Conservation (phyloP, 2,797 vertebrate species). For the Aldrovandia affinis region DNA sequence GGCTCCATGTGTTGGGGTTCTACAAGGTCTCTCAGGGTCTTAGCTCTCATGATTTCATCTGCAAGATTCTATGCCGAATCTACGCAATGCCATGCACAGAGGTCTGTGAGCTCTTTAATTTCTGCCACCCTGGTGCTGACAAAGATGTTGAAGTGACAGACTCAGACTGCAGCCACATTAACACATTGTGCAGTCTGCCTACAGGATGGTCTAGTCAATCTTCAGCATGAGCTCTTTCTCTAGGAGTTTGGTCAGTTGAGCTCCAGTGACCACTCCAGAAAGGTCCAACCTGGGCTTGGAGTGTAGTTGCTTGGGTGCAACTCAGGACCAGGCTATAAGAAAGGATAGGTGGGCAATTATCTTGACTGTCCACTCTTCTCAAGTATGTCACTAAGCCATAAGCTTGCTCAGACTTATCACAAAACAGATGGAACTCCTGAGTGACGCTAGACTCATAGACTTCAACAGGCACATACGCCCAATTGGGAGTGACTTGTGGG, state of each 20-base stretch:
- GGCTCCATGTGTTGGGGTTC: background rate
- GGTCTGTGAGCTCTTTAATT: slow-evolving; percentile 29
- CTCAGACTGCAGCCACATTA: background rate
- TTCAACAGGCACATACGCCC: background rate
- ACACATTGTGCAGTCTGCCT: background rate
- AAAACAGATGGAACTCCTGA: background rate
- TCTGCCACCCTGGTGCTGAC: background rate
- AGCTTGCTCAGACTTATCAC: background rate
- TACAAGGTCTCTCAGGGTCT: background rate
- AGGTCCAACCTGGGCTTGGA: background rate
- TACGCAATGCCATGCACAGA: slow-evolving; percentile 12
- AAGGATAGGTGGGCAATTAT: background rate
- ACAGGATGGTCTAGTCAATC: background rate
- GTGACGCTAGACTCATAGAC: background rate
- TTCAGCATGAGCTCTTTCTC: background rate
- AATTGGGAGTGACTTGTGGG: background rate
- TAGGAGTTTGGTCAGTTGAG: background rate
- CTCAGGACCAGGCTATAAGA: background rate
- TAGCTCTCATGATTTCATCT: no score
- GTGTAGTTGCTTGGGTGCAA: slow-evolving; percentile 15
- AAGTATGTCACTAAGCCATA: background rate
- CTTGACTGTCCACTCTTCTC: background rate
- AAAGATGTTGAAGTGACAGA: background rate
- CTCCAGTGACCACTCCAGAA: background rate
- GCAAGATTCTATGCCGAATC: slow-evolving; percentile 11